Conservation (phyloP, 1,140 invertebrate genomes). For the Drosophila arizonae region DNA sequence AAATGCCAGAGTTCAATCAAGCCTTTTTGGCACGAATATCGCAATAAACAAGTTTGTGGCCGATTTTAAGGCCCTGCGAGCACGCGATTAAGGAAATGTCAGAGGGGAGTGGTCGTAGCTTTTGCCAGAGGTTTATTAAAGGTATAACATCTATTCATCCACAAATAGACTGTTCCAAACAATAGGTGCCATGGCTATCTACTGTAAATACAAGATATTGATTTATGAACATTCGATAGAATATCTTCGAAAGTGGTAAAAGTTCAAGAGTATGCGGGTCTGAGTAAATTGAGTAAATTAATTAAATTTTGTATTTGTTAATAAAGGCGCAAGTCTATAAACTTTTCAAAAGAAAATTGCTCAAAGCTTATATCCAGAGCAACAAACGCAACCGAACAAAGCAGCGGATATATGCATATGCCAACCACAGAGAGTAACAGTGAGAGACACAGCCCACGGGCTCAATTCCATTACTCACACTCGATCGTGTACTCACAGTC, state of each 20-base stretch:
- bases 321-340: too few relatives aligned
- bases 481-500: neutral
- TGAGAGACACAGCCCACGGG: neutral
- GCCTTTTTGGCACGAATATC: neutral
- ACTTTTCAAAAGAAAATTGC: too few relatives aligned
- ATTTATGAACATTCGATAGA: too few relatives aligned
- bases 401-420: constrained; percentile 60
- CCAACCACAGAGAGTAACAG: constrained; percentile 47
- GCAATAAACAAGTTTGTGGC: neutral
- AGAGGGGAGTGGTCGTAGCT: too few relatives aligned
- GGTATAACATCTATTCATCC: too few relatives aligned
- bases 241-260: too few relatives aligned
- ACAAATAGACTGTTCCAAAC: too few relatives aligned
- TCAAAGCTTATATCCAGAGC: neutral
- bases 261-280: too few relatives aligned
- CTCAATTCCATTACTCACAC: neutral
- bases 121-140: too few relatives aligned
- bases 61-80: neutral
- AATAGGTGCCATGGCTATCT: too few relatives aligned
- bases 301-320: neutral
- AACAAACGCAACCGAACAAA: too few relatives aligned
- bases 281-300: neutral
- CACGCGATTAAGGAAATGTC: neutral
- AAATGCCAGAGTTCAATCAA: constrained; percentile 41
- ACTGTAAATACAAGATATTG: too few relatives aligned